phyloP scores from a whole-genome alignment of 2,888 invertebrate genomes.

The Microctonus hyperodae region DNA sequence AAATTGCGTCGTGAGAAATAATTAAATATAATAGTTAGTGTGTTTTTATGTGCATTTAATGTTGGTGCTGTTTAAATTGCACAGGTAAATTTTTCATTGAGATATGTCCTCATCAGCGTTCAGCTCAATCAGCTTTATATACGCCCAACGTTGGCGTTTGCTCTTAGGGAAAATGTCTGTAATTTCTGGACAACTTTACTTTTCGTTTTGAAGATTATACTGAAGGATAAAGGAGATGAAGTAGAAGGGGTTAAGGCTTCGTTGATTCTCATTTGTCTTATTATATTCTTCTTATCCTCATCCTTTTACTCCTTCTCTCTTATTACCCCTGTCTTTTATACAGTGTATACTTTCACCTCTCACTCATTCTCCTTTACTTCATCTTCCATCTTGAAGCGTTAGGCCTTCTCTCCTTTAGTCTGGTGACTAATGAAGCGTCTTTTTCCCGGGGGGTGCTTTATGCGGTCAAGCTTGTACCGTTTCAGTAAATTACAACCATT shows the following conservation, averaged over 20 bases:
- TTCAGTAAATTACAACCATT: conserved; percentile 60
- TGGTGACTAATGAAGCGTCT: conserved; percentile 51
- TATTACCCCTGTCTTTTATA: background rate
- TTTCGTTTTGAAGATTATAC: conserved; percentile 20
- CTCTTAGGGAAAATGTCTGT: conserved; percentile 16
- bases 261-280: background rate
- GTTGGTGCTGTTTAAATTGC: conserved; percentile 14
- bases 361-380: background rate
- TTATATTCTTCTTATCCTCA: background rate
- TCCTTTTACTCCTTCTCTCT: conserved; percentile 3
- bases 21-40: background rate
- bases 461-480: conserved; percentile 50
- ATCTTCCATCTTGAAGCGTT: conserved; percentile 12
- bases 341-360: no score
- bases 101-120: conserved; percentile 13
- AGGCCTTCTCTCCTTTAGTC: conserved; percentile 26
- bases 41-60: conserved; percentile 8
- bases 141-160: background rate
- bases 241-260: conserved; percentile 12
- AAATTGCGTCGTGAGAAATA: background rate
- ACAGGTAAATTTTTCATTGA: conserved; percentile 1
- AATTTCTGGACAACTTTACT: conserved; percentile 8
- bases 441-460: conserved; percentile 52
- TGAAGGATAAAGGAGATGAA: conserved; percentile 21
- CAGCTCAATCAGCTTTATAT: conserved; percentile 23